Evolutionary conservation across 1,140 invertebrate genomes (phyloP).

Genomic region (Tyrophagus putrescentiae): DNA sequence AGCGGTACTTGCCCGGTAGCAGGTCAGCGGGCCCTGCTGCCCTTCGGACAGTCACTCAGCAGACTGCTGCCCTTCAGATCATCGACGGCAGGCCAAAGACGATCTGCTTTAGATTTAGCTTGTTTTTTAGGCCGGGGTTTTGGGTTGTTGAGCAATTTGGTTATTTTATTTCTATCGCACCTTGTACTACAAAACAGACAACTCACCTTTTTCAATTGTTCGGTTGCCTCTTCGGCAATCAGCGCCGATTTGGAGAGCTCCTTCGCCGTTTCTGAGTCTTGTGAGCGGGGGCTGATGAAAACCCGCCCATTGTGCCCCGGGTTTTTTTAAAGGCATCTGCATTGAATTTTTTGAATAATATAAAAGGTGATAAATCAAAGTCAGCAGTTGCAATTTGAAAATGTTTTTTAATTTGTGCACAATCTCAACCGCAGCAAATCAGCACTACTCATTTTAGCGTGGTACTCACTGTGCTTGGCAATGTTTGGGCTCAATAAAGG

Average conservation of each 20-base stretch:
- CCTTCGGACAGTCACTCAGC: slow-evolving; percentile 35
- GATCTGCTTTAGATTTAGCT: slow-evolving; percentile 36
- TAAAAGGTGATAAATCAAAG: no score
- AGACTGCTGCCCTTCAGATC: slow-evolving; percentile 36
- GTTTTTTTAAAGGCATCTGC: slow-evolving; percentile 34
- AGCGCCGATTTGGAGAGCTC: slow-evolving; percentile 39
- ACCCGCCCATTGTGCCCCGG: slow-evolving; percentile 39
- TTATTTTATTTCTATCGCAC: neutral
- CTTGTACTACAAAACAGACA: no score
- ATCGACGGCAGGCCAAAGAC: slow-evolving; percentile 36
- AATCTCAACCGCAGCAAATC: no score
- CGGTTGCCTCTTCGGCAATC: slow-evolving; percentile 40
- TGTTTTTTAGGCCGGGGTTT: slow-evolving; percentile 26
- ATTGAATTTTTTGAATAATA: no score
- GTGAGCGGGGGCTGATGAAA: slow-evolving; percentile 39
- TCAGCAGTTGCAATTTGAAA: no score
- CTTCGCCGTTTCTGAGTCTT: slow-evolving; percentile 35
- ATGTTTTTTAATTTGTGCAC: no score
- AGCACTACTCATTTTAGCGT: no score
- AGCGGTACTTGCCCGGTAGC: slow-evolving; percentile 44
- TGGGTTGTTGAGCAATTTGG: neutral
- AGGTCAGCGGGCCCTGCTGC: slow-evolving; percentile 35
- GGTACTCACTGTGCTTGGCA: no score
- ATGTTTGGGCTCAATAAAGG: no score
- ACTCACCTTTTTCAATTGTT: slow-evolving; percentile 38